Conservation (phyloP, 1,140 invertebrate genomes). For the Steinernema feltiae region DNA sequence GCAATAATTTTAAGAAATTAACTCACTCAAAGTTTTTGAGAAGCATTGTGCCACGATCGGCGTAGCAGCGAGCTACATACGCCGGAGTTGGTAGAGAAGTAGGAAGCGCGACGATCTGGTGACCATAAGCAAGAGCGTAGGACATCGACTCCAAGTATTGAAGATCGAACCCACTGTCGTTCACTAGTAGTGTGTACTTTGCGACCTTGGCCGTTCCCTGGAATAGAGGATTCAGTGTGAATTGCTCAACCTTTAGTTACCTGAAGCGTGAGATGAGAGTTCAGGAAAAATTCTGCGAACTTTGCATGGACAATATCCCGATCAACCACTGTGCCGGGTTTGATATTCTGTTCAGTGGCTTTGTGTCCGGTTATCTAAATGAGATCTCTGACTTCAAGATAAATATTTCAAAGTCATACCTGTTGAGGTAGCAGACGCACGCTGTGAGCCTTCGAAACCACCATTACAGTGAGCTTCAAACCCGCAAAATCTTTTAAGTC, state of each 20-base stretch:
- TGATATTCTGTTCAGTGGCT: not conserved
- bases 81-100: conserved; percentile 18
- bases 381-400: too few relatives aligned
- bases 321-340: not conserved
- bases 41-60: conserved; percentile 23
- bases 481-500: not conserved
- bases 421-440: not conserved
- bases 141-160: not conserved
- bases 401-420: too few relatives aligned
- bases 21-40: too few relatives aligned
- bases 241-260: too few relatives aligned
- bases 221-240: too few relatives aligned
- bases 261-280: not conserved
- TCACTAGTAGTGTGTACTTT: not conserved
- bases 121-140: conserved; percentile 19
- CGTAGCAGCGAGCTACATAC: conserved; percentile 23
- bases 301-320: not conserved
- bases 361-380: not conserved
- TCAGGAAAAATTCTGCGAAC: not conserved
- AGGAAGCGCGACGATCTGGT: conserved; percentile 28
- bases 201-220: not conserved
- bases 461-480: not conserved
- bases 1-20: too few relatives aligned
- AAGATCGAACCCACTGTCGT: not conserved
- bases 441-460: not conserved